Percentiles rank a stretch among this genome's conserved stretches.
These are phyloP conservation scores for Hydrolagus affinis DNA, from an alignment of 2,113 vertebrate genomes.

Conservation along the genomic window DNA sequence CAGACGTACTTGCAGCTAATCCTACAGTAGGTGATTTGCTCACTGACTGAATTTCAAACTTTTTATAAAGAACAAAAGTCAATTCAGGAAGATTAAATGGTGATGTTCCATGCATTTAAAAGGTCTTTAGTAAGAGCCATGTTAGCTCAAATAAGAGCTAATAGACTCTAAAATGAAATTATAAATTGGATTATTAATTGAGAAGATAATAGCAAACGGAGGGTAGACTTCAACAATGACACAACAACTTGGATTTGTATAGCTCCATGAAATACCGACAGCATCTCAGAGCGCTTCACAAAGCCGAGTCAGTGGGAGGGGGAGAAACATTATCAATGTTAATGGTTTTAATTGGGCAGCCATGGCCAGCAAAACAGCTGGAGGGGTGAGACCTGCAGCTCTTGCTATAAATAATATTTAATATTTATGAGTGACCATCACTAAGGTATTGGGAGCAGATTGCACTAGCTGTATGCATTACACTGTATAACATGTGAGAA, in stretches of 20 bases:
- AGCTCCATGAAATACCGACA: too few relatives aligned
- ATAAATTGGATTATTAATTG: slow-evolving; percentile 26
- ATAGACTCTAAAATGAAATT: not conserved
- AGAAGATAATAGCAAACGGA: slow-evolving; percentile 8
- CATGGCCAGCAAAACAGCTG: not conserved
- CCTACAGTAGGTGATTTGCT: too few relatives aligned
- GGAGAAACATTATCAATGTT: not conserved
- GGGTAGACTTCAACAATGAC: too few relatives aligned
- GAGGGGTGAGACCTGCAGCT: not conserved
- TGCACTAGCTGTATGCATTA: too few relatives aligned
- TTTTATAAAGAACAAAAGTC: too few relatives aligned
- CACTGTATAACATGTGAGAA: not conserved
- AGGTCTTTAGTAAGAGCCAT: not conserved
- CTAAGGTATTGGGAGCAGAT: not conserved
- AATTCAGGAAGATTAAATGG: too few relatives aligned
- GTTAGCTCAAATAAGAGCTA: not conserved
- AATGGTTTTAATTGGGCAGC: slow-evolving; percentile 24
- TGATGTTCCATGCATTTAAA: slow-evolving; percentile 5
- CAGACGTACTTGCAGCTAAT: too few relatives aligned
- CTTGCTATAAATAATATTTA: not conserved
- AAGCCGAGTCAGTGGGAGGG: too few relatives aligned
- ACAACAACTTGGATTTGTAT: too few relatives aligned
- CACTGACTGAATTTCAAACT: too few relatives aligned
- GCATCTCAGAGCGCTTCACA: too few relatives aligned
- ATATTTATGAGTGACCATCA: not conserved